Conservation (phyloP, 2,888 invertebrate genomes). For the Agonum fuliginosum region DNA sequence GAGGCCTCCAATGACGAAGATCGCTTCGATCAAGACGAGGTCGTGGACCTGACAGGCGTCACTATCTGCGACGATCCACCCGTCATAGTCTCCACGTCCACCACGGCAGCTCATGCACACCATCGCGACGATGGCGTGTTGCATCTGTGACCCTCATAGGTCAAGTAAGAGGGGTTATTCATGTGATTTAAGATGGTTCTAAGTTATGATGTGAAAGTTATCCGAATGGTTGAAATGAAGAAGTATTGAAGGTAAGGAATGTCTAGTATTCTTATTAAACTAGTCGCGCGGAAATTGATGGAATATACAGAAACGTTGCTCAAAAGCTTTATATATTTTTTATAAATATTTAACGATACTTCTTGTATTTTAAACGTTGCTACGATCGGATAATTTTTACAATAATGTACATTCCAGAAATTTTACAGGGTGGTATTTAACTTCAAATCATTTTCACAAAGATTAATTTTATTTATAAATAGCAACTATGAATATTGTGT, state of each 20-base stretch:
- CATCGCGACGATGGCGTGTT: constrained; percentile 69
- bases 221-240: background rate
- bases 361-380: background rate
- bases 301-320: background rate
- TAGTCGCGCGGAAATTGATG: background rate
- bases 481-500: constrained; percentile 3
- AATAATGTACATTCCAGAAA: constrained; percentile 21
- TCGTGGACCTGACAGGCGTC: constrained; percentile 89
- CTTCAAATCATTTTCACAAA: constrained; percentile 25
- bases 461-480: constrained; percentile 19
- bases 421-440: constrained; percentile 35
- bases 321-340: background rate
- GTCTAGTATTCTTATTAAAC: background rate
- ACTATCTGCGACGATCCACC: constrained; percentile 75
- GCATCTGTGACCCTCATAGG: constrained; percentile 65
- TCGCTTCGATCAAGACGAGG: constrained; percentile 87
- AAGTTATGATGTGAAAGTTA: constrained; percentile 10
- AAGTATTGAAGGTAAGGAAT: background rate
- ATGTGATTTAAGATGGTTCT: constrained; percentile 32
- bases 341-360: background rate
- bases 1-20: constrained; percentile 72
- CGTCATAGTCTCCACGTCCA: constrained; percentile 49
- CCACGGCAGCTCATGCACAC: constrained; percentile 48
- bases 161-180: constrained; percentile 40
- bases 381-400: constrained; percentile 10